These are phyloP conservation scores for Monopterus albus DNA, from an alignment of 2,113 vertebrate genomes.

Conservation along the genomic window DNA sequence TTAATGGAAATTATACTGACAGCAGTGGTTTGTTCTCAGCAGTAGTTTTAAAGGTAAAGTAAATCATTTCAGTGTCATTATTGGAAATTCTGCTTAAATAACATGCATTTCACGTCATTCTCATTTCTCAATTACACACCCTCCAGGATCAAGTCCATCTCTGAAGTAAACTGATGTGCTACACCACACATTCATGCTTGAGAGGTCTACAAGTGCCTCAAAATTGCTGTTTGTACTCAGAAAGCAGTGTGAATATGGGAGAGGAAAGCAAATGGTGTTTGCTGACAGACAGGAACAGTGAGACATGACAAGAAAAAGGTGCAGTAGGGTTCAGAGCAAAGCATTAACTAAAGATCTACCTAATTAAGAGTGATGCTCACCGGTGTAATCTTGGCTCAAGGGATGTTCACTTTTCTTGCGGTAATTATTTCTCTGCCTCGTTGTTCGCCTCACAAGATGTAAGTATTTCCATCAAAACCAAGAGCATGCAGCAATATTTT, in stretches of 20 bases:
- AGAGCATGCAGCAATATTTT: conserved; percentile 1
- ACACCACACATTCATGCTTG: conserved; percentile 26
- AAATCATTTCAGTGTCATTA: conserved; percentile 1
- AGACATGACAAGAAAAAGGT: conserved; percentile 37
- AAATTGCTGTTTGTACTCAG: conserved; percentile 37
- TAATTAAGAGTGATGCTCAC: conserved; percentile 73
- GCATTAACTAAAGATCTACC: conserved; percentile 70
- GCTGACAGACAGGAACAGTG: conserved; percentile 8
- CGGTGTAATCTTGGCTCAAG: conserved; percentile 59
- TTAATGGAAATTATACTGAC: conserved; percentile 26
- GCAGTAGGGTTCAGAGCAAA: conserved; percentile 58
- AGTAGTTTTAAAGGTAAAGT: conserved; percentile 1
- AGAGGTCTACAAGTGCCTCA: conserved; percentile 28
- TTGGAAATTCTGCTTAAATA: not conserved
- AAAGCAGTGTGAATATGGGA: conserved; percentile 7
- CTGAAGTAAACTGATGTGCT: conserved; percentile 38
- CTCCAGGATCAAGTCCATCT: conserved; percentile 46
- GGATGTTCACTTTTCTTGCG: conserved; percentile 44
- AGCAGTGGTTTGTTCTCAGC: conserved; percentile 3
- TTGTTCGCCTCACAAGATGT: conserved; percentile 38
- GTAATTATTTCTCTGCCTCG: conserved; percentile 69
- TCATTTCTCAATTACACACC: conserved; percentile 16
- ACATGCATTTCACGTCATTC: conserved; percentile 6
- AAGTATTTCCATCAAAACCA: conserved; percentile 45
- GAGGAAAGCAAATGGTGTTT: conserved; percentile 19